phyloP scores from a whole-genome alignment of 2,888 invertebrate genomes.

The Hypomecis atomaria region DNA sequence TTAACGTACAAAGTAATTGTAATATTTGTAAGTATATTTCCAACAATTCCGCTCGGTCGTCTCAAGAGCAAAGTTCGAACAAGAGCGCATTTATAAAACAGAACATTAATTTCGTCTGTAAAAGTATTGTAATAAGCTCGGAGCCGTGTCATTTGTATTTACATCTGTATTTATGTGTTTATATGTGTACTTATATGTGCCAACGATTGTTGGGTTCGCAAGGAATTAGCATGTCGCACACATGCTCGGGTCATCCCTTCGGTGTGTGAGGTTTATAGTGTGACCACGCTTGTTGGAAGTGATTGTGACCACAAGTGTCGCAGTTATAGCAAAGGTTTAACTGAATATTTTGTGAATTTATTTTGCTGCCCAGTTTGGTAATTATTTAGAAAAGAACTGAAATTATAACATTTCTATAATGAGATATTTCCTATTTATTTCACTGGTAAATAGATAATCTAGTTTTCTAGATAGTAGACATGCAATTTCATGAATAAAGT shows the following conservation, averaged over 20 bases:
- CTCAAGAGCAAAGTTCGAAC: constrained; percentile 39
- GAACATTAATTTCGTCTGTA: constrained; percentile 44
- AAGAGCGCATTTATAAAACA: constrained; percentile 37
- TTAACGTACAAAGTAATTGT: neutral
- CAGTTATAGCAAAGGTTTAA: too few species aligned
- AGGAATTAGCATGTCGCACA: constrained; percentile 75
- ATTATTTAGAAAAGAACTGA: too few species aligned
- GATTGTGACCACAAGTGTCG: neutral
- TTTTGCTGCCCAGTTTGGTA: too few species aligned
- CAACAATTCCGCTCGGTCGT: constrained; percentile 16
- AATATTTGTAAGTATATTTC: neutral
- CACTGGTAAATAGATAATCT: too few species aligned
- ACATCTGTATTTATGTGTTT: constrained; percentile 43
- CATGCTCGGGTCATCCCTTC: constrained; percentile 44
- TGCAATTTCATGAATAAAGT: too few species aligned
- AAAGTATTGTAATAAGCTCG: constrained; percentile 54
- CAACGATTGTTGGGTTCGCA: constrained; percentile 61
- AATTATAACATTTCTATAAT: too few species aligned
- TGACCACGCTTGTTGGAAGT: constrained; percentile 19
- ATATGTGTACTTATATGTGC: constrained; percentile 49
- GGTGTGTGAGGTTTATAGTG: constrained; percentile 33
- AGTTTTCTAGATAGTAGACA: too few species aligned
- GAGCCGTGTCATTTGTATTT: constrained; percentile 46
- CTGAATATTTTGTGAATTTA: too few species aligned
- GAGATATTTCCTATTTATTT: too few species aligned